phyloP scores from a whole-genome alignment of 2,113 vertebrate species.

The Sciurus niger region DNA sequence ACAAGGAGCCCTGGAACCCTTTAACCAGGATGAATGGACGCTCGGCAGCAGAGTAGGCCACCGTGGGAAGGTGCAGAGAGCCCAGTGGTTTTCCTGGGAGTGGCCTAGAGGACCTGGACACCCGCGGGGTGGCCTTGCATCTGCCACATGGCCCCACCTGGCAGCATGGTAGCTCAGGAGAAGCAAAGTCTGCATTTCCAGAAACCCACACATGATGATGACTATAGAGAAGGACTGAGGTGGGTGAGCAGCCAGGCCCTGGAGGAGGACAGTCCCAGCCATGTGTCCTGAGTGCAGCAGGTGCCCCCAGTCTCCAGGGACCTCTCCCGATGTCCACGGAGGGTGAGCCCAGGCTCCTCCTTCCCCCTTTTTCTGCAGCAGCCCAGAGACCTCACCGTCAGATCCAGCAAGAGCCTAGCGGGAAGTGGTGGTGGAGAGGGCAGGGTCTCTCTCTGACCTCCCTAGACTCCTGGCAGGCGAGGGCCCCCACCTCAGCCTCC shows the following conservation, averaged over 20 bases:
- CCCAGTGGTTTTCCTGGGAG: not conserved
- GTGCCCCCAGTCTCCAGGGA: rapidly evolving
- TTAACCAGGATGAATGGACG: constrained; percentile 76
- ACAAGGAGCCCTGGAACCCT: constrained; percentile 1
- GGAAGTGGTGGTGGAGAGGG: rapidly evolving
- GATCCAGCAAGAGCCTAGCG: not conserved
- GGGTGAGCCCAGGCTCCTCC: not conserved
- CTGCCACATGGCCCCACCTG: not conserved
- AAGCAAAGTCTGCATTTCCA: not conserved
- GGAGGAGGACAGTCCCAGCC: too few species aligned
- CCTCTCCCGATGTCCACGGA: not conserved
- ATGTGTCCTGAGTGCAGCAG: not conserved
- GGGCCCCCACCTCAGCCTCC: not conserved
- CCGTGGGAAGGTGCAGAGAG: not conserved
- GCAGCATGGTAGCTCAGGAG: not conserved
- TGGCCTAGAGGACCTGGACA: not conserved
- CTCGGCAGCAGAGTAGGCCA: constrained; percentile 48
- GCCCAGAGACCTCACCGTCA: not conserved
- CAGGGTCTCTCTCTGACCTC: not conserved
- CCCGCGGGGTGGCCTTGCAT: not conserved
- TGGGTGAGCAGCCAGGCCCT: too few species aligned
- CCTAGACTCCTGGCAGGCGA: rapidly evolving
- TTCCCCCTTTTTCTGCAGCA: not conserved
- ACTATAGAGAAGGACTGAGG: too few species aligned
- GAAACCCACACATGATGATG: rapidly evolving